These are phyloP conservation scores for Agonum fuliginosum DNA, from an alignment of 2,888 invertebrate species.

Conservation along the genomic window DNA sequence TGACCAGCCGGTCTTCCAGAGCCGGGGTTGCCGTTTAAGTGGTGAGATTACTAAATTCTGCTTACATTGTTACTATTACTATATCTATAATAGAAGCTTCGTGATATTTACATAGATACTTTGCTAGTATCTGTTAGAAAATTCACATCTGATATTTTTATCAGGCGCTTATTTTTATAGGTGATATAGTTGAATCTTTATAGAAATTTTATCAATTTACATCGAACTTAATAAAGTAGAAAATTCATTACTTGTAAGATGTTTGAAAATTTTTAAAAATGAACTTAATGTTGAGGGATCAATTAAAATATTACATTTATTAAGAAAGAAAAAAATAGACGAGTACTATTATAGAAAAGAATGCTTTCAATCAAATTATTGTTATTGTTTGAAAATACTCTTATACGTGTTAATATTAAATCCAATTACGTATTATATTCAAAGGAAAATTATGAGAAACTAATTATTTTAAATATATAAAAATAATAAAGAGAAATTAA, in stretches of 20 bases:
- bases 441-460: too few relatives aligned
- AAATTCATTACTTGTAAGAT: background rate
- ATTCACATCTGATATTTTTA: constrained; percentile 38
- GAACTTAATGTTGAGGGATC: constrained; percentile 6
- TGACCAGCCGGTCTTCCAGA: constrained; percentile 45
- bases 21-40: constrained; percentile 47
- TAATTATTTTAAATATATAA: too few relatives aligned
- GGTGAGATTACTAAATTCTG: constrained; percentile 23
- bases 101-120: constrained; percentile 46
- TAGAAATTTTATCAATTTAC: constrained; percentile 55
- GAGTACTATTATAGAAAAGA: too few relatives aligned
- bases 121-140: constrained; percentile 43
- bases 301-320: background rate
- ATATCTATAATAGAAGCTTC: constrained; percentile 52
- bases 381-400: too few relatives aligned
- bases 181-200: constrained; percentile 52
- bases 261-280: background rate
- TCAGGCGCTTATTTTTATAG: constrained; percentile 56
- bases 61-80: constrained; percentile 39
- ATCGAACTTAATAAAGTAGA: constrained; percentile 29
- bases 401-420: too few relatives aligned
- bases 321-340: background rate
- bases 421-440: too few relatives aligned
- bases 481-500: background rate
- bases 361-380: too few relatives aligned